Base-by-base conservation (phyloP, 37 sponge, comb jelly and placozoan genomes). In the Cladorhizidae sp. region DNA sequence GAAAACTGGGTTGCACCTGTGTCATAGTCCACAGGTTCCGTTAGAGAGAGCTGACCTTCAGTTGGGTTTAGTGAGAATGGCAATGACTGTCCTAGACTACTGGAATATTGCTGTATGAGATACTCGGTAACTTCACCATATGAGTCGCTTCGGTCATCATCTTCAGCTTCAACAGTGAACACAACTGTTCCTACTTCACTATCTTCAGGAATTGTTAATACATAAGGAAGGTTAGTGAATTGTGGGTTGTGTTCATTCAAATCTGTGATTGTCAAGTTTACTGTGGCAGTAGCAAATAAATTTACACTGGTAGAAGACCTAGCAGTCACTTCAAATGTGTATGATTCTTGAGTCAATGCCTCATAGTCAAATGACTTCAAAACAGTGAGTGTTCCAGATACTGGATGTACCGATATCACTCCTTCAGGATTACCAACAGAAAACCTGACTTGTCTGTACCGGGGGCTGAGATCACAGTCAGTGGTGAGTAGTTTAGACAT, bases 191-290 rank as follows among this genome's bases (percentile, higher is more conserved):
- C 62, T 1, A 57, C 62, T n/a, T 38, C 32, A 17, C 73, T 72
- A 20, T n/a, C 49, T 25, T 91, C 91, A 32, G 86, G 87, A 15
- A 91, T 37, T 12, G 37, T 78, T 9, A 82, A 39, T 5, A 1
- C 25, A 42, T 73, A 68, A 41, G 79, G 79, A 8, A 40, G 2
- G 71, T 54, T 41, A 29, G 39, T 39, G 37, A 89, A 83, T 35
- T 72, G 45, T 31, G 89, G 89, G 51, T 39, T 72, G 51, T 57
- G 73, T 36, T 89, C 89, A 74, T 89, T 89, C 17, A 78, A 20
- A 32, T 89, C 85, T 42, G 35, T 31, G 25, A 85, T 72, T 25
- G 58, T 71, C 51, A 85, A 1, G n/a, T 85, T 57, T 3, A 85
- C n/a, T 8, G 21, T 41, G 21, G 78, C 73, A 37, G 72, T 72